Percentiles rank a stretch among this genome's conserved stretches.
phyloP scores from a whole-genome alignment of 2,113 vertebrate species.

The Pluvianellus socialis region DNA sequence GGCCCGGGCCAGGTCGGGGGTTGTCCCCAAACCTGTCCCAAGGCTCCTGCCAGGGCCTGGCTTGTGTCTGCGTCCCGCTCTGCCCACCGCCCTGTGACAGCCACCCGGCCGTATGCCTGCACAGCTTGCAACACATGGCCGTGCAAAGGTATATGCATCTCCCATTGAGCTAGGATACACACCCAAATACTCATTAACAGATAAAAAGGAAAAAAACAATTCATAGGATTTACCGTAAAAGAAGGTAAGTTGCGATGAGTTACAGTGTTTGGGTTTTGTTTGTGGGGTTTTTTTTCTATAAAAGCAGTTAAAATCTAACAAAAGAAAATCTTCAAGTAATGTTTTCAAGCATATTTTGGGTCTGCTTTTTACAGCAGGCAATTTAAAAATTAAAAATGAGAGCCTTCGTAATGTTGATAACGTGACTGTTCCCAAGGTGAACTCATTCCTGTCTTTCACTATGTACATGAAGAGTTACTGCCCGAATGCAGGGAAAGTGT shows the following conservation, averaged over 20 bases:
- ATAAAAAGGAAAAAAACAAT: background rate
- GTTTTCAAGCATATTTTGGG: background rate
- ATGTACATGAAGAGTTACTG: background rate
- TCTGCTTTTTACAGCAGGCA: background rate
- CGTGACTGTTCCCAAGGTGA: background rate
- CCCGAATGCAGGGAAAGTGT: fast-evolving
- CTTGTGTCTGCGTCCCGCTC: fast-evolving
- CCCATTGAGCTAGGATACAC: fast-evolving
- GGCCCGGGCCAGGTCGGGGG: too few relatives aligned
- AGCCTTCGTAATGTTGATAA: background rate
- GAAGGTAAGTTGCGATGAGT: background rate
- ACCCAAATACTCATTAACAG: background rate
- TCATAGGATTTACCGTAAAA: background rate
- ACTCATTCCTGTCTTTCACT: background rate
- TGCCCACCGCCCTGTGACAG: background rate
- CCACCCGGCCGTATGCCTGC: fast-evolving
- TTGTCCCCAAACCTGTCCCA: background rate
- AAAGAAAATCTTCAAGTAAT: background rate
- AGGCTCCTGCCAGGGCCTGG: background rate
- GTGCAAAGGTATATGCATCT: fast-evolving
- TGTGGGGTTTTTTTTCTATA: background rate
- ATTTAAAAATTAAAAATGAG: background rate
- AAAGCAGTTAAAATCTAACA: background rate
- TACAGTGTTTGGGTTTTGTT: fast-evolving
- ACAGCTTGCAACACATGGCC: too few relatives aligned